A percentile compares a stretch with the other conserved stretches of the same genome.
These are phyloP conservation scores for Drosophila aff. DNA, from an alignment of 1,140 invertebrate species.

Conservation along the genomic window DNA sequence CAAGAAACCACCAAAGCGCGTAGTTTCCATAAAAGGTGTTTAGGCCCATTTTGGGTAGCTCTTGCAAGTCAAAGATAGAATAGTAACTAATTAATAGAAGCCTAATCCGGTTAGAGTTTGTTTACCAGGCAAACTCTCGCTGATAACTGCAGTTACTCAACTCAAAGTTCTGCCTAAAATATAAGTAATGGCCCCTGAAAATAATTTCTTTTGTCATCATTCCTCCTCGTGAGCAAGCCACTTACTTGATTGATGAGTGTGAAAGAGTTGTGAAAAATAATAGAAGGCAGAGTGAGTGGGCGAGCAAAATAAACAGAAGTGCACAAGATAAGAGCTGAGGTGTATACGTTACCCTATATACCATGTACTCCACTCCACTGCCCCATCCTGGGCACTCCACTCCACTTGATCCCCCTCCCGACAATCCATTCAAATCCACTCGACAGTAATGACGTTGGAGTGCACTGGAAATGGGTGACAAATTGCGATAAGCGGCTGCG, in stretches of 20 bases:
- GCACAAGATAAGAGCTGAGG: slow-evolving; percentile 34
- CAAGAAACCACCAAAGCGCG: background rate
- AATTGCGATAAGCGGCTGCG: slow-evolving; percentile 37
- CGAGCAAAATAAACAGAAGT: slow-evolving; percentile 41
- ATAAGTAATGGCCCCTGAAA: background rate
- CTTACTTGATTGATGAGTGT: slow-evolving; percentile 45
- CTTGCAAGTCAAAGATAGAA: background rate
- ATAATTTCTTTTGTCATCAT: slow-evolving; percentile 23
- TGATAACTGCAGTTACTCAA: background rate
- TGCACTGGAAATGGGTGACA: slow-evolving; percentile 53
- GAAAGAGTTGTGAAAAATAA: slow-evolving; percentile 13
- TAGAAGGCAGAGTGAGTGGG: slow-evolving; percentile 1
- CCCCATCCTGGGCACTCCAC: slow-evolving; percentile 15
- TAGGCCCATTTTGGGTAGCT: background rate
- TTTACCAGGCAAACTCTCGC: background rate
- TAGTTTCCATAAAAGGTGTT: slow-evolving; percentile 1
- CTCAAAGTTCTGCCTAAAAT: slow-evolving; percentile 7
- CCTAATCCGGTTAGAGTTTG: background rate
- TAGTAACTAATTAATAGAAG: background rate
- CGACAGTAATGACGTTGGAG: slow-evolving; percentile 52
- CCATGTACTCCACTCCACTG: slow-evolving; percentile 24
- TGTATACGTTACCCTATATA: background rate
- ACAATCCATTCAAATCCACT: slow-evolving; percentile 32
- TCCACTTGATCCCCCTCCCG: slow-evolving; percentile 6
- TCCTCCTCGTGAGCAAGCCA: slow-evolving; percentile 22